Evolutionary conservation across 2,797 vertebrate species (phyloP).

Genomic region (Helostoma temminkii): DNA sequence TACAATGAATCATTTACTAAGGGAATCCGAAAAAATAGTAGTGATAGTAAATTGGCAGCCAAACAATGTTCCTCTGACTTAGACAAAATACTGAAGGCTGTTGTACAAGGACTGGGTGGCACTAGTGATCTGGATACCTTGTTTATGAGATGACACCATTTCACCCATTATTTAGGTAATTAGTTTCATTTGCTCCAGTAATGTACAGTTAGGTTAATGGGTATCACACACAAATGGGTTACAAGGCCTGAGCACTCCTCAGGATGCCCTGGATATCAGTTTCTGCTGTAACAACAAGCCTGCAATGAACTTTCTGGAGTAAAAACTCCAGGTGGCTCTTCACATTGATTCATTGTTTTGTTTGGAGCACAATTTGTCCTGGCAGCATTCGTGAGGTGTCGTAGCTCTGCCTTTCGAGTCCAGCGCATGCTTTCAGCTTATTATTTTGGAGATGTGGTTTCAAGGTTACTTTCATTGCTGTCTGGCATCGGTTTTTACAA

Average conservation of each 20-base stretch:
- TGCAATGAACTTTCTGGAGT: constrained; percentile 71
- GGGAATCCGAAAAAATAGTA: background rate
- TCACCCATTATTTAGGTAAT: constrained; percentile 68
- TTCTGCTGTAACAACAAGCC: constrained; percentile 56
- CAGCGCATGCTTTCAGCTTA: constrained; percentile 69
- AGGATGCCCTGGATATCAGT: constrained; percentile 72
- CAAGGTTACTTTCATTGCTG: constrained; percentile 67
- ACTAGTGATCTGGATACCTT: constrained; percentile 41
- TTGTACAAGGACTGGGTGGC: constrained; percentile 23
- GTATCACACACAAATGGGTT: constrained; percentile 72
- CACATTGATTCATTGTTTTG: constrained; percentile 80
- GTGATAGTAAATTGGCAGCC: constrained; percentile 3
- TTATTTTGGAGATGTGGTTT: constrained; percentile 68
- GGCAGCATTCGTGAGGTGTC: constrained; percentile 72
- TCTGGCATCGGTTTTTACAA: constrained; percentile 37
- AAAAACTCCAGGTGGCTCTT: constrained; percentile 79
- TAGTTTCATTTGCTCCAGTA: constrained; percentile 69
- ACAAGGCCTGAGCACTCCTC: constrained; percentile 61
- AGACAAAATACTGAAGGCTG: constrained; percentile 3
- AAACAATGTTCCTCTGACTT: constrained; percentile 18
- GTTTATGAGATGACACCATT: constrained; percentile 61
- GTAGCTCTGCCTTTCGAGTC: constrained; percentile 60
- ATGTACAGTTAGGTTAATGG: constrained; percentile 74
- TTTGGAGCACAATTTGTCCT: constrained; percentile 77
- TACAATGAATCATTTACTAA: constrained; percentile 29